These are phyloP conservation scores for Crossocerus cetratus DNA, from an alignment of 2,888 invertebrate species.

Conservation along the genomic window DNA sequence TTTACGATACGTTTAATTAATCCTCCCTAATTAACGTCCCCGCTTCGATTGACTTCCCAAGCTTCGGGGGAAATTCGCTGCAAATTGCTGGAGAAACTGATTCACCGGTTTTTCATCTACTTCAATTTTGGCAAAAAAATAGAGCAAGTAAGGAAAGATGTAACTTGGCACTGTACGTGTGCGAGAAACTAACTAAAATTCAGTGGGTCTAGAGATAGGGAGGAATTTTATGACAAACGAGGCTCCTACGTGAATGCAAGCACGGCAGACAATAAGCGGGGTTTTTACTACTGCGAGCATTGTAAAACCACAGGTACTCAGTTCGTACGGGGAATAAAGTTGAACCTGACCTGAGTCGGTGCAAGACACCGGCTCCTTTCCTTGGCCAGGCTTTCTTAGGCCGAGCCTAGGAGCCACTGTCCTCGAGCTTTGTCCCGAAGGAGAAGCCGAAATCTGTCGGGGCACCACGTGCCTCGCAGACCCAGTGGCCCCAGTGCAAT, in stretches of 20 bases:
- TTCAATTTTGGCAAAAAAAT: too few species aligned
- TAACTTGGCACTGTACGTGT: too few species aligned
- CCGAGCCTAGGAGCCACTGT: constrained; percentile 9
- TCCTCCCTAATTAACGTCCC: too few species aligned
- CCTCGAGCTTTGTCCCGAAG: constrained; percentile 29
- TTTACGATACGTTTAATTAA: neutral
- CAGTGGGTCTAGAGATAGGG: too few species aligned
- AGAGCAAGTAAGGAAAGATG: too few species aligned
- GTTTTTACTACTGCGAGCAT: neutral
- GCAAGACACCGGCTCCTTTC: constrained; percentile 26
- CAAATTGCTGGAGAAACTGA: too few species aligned
- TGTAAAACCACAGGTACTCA: constrained; percentile 21
- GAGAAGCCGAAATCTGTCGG: constrained; percentile 35
- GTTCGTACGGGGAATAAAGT: neutral
- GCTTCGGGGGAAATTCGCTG: too few species aligned
- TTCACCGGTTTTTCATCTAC: too few species aligned
- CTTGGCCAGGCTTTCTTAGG: neutral
- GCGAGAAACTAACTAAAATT: too few species aligned
- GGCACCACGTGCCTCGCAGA: constrained; percentile 39
- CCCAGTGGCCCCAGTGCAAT: constrained; percentile 21
- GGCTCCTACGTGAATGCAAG: neutral
- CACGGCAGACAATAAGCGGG: neutral
- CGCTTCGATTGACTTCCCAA: too few species aligned
- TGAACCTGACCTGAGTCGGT: constrained; percentile 24
- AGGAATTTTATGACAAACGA: too few species aligned